phyloP scores from a whole-genome alignment of 2,888 invertebrate species.

The Erebia aethiops region DNA sequence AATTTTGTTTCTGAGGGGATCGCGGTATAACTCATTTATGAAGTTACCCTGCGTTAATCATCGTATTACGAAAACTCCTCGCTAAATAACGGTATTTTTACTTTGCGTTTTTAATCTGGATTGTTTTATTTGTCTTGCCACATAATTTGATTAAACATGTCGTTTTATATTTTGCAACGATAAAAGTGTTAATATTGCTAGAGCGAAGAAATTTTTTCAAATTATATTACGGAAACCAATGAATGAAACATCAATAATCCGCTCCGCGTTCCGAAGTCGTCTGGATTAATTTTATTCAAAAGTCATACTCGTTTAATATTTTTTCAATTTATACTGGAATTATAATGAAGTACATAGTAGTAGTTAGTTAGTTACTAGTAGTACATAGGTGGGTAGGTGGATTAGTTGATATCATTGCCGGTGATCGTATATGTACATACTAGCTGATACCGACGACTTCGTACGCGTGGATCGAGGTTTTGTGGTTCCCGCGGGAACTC shows the following conservation, averaged over 20 bases:
- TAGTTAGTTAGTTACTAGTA: too few relatives aligned
- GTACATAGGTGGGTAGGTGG: too few relatives aligned
- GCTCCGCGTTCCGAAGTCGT: constrained; percentile 1
- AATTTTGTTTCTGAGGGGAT: constrained; percentile 57
- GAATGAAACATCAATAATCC: constrained; percentile 23
- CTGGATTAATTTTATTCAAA: background rate
- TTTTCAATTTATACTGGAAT: constrained; percentile 2
- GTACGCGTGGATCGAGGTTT: too few relatives aligned
- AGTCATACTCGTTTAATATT: background rate
- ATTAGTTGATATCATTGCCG: background rate
- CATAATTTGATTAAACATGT: background rate
- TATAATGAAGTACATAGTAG: background rate
- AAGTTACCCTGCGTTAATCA: constrained; percentile 13
- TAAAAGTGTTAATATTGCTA: background rate
- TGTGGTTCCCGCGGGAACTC: too few relatives aligned
- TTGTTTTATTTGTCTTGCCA: background rate
- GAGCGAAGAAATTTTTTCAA: constrained; percentile 23
- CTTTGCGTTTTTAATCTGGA: background rate
- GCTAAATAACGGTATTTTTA: background rate
- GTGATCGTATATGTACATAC: too few relatives aligned
- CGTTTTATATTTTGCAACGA: background rate
- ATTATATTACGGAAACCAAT: constrained; percentile 23
- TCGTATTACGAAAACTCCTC: constrained; percentile 12
- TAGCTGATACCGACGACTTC: too few relatives aligned
- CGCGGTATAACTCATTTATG: constrained; percentile 58